Conservation (phyloP, 2,113 vertebrate species). For the Ciconia boyciana region DNA sequence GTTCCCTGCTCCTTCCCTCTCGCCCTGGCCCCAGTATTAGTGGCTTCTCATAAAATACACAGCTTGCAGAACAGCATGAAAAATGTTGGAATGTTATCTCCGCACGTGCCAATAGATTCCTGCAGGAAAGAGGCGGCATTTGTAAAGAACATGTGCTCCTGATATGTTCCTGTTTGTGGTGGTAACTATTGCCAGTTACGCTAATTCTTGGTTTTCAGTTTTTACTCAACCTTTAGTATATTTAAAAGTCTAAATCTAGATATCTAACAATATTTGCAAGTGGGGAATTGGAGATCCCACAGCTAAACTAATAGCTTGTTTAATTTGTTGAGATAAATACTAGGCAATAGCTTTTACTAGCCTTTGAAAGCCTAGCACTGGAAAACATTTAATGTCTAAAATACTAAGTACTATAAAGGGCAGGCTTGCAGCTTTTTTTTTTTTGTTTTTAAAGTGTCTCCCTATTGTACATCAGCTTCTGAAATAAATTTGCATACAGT, state of each 20-base stretch:
- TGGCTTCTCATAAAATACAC: not conserved
- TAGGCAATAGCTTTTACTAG: not conserved
- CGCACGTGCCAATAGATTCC: not conserved
- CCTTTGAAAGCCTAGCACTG: not conserved
- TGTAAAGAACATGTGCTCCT: not conserved
- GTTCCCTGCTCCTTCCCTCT: not conserved
- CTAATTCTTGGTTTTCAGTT: not conserved
- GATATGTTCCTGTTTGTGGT: rapidly evolving
- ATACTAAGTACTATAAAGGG: not conserved
- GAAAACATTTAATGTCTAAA: not conserved
- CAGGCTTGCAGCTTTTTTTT: not conserved
- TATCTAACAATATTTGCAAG: not conserved
- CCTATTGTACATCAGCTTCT: not conserved
- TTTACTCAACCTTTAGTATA: not conserved
- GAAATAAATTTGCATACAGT: not conserved
- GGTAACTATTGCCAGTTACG: rapidly evolving
- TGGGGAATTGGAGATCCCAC: not conserved
- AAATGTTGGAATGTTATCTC: not conserved
- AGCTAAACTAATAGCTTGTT: not conserved
- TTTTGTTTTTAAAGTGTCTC: not conserved
- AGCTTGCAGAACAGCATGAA: not conserved
- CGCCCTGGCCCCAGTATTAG: not conserved
- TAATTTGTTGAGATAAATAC: not conserved
- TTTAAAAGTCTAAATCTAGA: not conserved
- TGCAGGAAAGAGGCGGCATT: not conserved